A percentile compares a stretch with the other conserved stretches of the same genome.
Evolutionary conservation across 1,140 invertebrate genomes (phyloP).

Genomic region (Homarus americanus): DNA sequence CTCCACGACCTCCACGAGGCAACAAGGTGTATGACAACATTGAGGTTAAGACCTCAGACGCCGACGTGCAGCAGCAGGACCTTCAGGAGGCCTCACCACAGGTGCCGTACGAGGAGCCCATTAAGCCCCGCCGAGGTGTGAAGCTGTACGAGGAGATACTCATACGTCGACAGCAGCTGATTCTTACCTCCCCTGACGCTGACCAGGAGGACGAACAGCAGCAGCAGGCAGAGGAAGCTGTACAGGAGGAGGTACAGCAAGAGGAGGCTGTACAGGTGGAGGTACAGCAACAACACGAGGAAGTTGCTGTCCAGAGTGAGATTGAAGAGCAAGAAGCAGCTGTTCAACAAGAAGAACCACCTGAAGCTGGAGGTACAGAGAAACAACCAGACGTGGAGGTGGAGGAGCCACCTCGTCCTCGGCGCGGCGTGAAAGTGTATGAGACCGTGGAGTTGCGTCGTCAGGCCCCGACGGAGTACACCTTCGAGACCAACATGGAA

Average conservation of each 20-base stretch:
- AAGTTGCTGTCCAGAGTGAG: background rate
- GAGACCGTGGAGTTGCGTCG: conserved; percentile 23
- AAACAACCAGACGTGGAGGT: too few species aligned
- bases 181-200: background rate
- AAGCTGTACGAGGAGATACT: conserved; percentile 69
- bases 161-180: conserved; percentile 10
- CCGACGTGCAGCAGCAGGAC: background rate
- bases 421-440: conserved; percentile 45
- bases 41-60: background rate
- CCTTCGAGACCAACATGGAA: conserved; percentile 11
- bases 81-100: background rate
- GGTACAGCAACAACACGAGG: conserved; percentile 4
- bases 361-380: conserved; percentile 5
- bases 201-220: conserved; percentile 2
- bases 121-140: conserved; percentile 61
- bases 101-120: conserved; percentile 21
- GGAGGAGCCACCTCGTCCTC: conserved; percentile 43
- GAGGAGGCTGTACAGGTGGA: background rate
- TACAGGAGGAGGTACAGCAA: background rate
- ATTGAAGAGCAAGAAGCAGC: too few species aligned
- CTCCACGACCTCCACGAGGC: conserved; percentile 64
- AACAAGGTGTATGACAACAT: conserved; percentile 67
- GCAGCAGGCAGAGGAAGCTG: background rate
- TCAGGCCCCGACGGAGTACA: background rate
- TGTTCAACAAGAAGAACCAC: background rate